A percentile compares a stretch with the other conserved stretches of the same genome.
These are phyloP conservation scores for Lampris megalopsis DNA, from an alignment of 2,113 vertebrate genomes.

Conservation along the genomic window DNA sequence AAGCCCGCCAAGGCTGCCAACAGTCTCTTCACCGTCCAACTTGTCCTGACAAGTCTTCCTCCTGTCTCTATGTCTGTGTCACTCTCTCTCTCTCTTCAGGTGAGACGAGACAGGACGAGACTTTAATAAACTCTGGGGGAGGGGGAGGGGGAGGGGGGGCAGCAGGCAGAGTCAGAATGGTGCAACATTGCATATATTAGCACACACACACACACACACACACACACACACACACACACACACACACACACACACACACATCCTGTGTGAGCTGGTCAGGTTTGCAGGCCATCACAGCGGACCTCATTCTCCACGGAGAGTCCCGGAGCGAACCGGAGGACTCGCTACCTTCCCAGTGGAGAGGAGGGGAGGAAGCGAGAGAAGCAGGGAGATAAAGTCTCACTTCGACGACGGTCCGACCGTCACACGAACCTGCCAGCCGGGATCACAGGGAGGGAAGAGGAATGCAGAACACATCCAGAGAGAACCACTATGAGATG, in stretches of 20 bases:
- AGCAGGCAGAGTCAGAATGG: neutral
- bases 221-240: neutral
- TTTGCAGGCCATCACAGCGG: no score
- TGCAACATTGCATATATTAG: no score
- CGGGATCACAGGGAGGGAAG: neutral
- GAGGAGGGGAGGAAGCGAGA: neutral
- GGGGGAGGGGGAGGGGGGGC: neutral
- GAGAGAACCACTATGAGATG: neutral
- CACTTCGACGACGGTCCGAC: neutral
- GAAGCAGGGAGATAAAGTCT: neutral
- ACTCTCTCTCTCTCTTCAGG: no score
- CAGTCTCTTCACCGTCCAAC: neutral
- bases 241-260: slow-evolving; percentile 2
- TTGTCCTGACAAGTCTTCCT: slow-evolving; percentile 4
- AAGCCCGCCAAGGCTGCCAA: no score
- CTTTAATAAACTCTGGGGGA: no score
- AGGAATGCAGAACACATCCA: neutral
- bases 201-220: no score
- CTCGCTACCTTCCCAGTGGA: neutral
- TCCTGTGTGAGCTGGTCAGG: no score
- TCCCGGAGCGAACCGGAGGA: neutral
- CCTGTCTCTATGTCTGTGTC: no score
- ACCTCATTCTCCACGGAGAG: neutral
- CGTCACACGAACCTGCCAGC: neutral
- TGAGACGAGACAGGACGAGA: no score